Percentiles rank a stretch among this genome's conserved stretches.
phyloP scores from a whole-genome alignment of 2,113 vertebrate species.

The Vidua macroura region DNA sequence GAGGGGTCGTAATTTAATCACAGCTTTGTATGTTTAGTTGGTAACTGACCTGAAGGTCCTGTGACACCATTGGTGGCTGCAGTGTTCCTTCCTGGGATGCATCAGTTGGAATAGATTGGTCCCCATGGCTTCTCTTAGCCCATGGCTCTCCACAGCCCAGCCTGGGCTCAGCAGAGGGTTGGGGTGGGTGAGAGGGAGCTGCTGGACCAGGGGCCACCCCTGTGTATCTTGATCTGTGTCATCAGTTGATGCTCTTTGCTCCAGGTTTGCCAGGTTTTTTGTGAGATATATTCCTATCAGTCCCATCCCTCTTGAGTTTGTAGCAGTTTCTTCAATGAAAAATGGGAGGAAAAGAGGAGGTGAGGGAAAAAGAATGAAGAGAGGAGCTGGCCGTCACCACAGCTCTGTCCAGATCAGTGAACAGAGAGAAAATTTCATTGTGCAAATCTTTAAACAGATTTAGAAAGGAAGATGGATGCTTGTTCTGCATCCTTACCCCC shows the following conservation, averaged over 20 bases:
- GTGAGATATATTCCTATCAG: rapidly evolving
- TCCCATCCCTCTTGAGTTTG: not conserved
- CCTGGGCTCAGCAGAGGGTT: not conserved
- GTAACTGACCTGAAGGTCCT: not conserved
- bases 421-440: not conserved
- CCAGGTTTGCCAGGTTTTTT: not conserved
- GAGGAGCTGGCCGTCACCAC: rapidly evolving
- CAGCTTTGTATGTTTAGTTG: not conserved
- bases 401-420: not conserved
- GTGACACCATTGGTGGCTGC: not conserved
- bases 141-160: not conserved
- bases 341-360: not conserved
- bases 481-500: not conserved
- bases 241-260: not conserved
- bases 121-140: not conserved
- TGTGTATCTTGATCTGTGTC: rapidly evolving
- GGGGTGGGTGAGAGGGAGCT: not conserved
- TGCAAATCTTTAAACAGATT: not conserved
- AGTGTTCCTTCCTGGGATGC: not conserved
- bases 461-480: not conserved
- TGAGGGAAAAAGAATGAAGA: not conserved
- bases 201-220: not conserved
- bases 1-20: not conserved
- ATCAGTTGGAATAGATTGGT: rapidly evolving
- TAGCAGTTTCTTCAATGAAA: not conserved